Conservation (phyloP, 2,888 invertebrate genomes). For the Eueremaeus valkanovi region DNA sequence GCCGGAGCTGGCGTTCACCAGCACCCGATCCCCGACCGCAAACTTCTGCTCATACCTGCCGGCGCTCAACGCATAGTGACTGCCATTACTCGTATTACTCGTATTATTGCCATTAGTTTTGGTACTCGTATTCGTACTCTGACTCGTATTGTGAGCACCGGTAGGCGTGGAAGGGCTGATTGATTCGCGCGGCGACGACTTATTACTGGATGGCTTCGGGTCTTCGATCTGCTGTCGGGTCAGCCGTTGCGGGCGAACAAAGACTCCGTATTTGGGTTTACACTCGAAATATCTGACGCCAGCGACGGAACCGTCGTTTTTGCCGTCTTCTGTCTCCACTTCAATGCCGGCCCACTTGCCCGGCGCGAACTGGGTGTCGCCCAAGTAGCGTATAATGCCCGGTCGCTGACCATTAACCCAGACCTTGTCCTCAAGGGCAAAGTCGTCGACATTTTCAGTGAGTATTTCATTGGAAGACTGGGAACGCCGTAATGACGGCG, state of each 20-base stretch:
- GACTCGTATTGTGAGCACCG: not conserved
- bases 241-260: conserved; percentile 40
- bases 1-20: conserved; percentile 40
- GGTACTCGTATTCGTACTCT: not conserved
- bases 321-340: conserved; percentile 39
- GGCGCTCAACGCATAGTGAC: not conserved
- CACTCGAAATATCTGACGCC: conserved; percentile 41
- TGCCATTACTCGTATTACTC: not conserved
- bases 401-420: conserved; percentile 40
- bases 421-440: conserved; percentile 35
- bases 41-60: not conserved
- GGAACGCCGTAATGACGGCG: not conserved
- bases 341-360: conserved; percentile 43
- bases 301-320: conserved; percentile 42
- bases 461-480: conserved; percentile 8
- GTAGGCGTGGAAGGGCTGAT: not conserved
- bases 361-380: conserved; percentile 39
- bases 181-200: not conserved
- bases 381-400: conserved; percentile 39
- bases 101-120: not conserved
- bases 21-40: conserved; percentile 37
- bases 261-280: conserved; percentile 39
- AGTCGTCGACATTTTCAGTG: conserved; percentile 33
- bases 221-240: conserved; percentile 30
- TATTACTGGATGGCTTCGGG: not conserved